Percentiles rank a stretch among this genome's conserved stretches.
phyloP scores from a whole-genome alignment of 2,113 vertebrate species.

The Psammodynastes pulverulentus region DNA sequence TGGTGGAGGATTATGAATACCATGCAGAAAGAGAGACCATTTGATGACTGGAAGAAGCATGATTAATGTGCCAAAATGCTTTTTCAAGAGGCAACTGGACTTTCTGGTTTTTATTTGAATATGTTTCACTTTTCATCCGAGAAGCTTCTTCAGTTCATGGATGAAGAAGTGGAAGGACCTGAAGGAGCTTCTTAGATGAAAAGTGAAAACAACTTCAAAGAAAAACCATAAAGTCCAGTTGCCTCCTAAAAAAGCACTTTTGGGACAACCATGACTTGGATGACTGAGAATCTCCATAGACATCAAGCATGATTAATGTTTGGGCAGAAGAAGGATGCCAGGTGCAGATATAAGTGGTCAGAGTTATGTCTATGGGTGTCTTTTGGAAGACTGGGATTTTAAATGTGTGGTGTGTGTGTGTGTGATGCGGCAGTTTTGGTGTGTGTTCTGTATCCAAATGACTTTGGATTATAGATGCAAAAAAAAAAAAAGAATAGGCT shows the following conservation, averaged over 20 bases:
- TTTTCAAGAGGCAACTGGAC: too few relatives aligned
- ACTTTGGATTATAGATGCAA: not conserved
- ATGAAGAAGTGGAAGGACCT: too few relatives aligned
- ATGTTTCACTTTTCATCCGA: too few relatives aligned
- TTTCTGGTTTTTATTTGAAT: too few relatives aligned
- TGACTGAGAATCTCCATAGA: too few relatives aligned
- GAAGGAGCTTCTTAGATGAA: too few relatives aligned
- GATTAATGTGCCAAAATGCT: not conserved
- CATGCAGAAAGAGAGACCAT: not conserved
- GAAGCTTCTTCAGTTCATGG: too few relatives aligned
- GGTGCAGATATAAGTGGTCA: not conserved
- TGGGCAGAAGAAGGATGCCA: not conserved
- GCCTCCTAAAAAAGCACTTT: too few relatives aligned
- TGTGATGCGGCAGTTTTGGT: not conserved
- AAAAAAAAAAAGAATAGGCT: not conserved
- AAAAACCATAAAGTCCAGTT: too few relatives aligned
- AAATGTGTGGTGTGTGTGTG: not conserved
- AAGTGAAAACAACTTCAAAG: too few relatives aligned
- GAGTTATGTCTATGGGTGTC: not conserved
- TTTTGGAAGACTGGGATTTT: not conserved
- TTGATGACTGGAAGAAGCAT: not conserved
- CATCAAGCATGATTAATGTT: not conserved
- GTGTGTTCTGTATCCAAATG: not conserved
- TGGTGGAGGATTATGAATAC: not conserved
- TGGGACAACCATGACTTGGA: too few relatives aligned